Conservation (phyloP, 1,140 invertebrate species). For the Nautilus pompilius region DNA sequence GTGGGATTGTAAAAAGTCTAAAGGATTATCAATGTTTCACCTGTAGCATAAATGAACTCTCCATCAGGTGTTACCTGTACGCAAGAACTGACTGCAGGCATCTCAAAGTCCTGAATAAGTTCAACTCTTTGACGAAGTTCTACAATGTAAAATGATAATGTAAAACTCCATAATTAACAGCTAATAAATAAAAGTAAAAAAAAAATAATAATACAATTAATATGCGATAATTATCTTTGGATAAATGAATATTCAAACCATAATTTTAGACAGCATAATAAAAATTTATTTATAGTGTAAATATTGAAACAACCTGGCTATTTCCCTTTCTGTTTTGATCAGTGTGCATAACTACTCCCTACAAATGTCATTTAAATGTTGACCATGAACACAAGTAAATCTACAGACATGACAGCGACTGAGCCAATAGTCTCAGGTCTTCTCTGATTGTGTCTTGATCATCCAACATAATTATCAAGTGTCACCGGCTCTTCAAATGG, state of each 20-base stretch:
- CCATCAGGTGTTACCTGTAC: constrained; percentile 87
- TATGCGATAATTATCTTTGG: not conserved
- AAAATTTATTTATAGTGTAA: not conserved
- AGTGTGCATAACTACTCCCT: too few relatives aligned
- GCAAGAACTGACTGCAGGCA: constrained; percentile 88
- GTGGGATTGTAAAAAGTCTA: not conserved
- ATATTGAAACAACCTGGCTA: not conserved
- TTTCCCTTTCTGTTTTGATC: too few relatives aligned
- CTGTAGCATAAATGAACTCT: constrained; percentile 85
- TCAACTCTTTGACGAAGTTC: constrained; percentile 88
- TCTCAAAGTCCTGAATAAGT: constrained; percentile 98
- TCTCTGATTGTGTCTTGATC: too few relatives aligned
- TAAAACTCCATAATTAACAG: not conserved
- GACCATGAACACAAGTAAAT: too few relatives aligned
- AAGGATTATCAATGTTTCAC: too few relatives aligned
- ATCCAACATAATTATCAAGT: too few relatives aligned
- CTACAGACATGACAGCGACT: too few relatives aligned
- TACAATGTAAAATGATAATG: constrained; percentile 17
- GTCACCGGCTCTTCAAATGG: too few relatives aligned
- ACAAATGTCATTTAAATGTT: too few relatives aligned
- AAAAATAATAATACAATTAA: not conserved
- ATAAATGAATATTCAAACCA: not conserved
- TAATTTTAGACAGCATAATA: not conserved
- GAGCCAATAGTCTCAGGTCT: too few relatives aligned
- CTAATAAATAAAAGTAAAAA: not conserved